Base-by-base conservation (phyloP, 64 coral and sea anemone species). In the Montipora foliosa region DNA sequence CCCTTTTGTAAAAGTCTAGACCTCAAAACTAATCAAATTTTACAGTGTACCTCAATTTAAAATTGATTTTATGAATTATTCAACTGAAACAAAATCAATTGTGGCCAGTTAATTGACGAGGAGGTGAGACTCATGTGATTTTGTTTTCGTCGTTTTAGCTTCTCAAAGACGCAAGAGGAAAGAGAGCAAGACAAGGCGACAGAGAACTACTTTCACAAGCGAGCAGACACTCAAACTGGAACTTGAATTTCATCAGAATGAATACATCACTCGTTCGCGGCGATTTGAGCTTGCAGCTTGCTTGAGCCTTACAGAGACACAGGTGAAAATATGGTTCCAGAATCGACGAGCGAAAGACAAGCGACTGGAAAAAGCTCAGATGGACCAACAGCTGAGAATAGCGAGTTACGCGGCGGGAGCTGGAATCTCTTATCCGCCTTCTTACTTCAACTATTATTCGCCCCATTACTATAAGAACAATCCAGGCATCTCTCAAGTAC, bases 291-390 rank as follows among this genome's bases (percentile, higher is more conserved):
- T 99, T 10, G 98, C 98, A 47, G 98, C 98, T 2, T 99, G 95
- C 14, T 76, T 99, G 1, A 99, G 76, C 75, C 89, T 99, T 6
- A 99, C 98, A 44, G 98, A 99, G 87, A 99, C 98, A 80, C 98
- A 99, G 78, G 98, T 99, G 60, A 99, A 99, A 92, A 99, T 99
- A 85, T 99, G 98, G 98, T 99, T 99, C 59, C 98, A 99, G 90
- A 99, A 99, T 80, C 92, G 98, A 16, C 85, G 98, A 64, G 98
- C 98, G 44, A 99, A 99, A 92, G 98, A 99, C 92, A 99, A 99
- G 47, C 98, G 98, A 44, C 57, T 99, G 12, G 98, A 99, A 87
- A 99, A 99, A 48, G 98, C 98, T 62, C 98, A 99, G 89, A 94
- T 99, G 92, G 98, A 99, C 70, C 98, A 99, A 60, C 98, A 99